Evolutionary conservation across 2,797 vertebrate species (phyloP).

Genomic region (Eulemur coronatus): DNA sequence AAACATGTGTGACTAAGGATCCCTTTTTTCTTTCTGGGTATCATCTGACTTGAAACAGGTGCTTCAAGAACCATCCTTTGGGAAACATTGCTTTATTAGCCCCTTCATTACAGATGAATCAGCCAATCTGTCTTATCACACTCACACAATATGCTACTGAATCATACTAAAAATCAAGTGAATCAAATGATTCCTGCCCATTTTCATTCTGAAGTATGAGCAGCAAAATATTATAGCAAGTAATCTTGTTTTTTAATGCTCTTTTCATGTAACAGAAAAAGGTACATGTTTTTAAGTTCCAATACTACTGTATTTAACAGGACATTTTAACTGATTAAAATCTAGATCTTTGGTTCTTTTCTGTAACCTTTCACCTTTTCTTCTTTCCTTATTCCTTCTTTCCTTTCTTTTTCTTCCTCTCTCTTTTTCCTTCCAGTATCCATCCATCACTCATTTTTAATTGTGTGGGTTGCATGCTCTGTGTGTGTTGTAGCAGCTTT

Average conservation of each 20-base stretch:
- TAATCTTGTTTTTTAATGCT: conserved; percentile 81
- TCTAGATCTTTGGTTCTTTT: conserved; percentile 84
- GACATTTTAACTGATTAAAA: conserved; percentile 88
- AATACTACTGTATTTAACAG: conserved; percentile 87
- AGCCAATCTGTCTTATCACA: background rate
- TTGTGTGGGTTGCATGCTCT: conserved; percentile 84
- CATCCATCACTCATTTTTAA: conserved; percentile 84
- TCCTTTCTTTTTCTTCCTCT: conserved; percentile 76
- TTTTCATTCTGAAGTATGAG: conserved; percentile 82
- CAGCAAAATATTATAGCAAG: conserved; percentile 83
- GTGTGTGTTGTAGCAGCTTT: conserved; percentile 81
- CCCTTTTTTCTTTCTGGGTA: background rate
- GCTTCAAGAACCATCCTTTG: conserved; percentile 43
- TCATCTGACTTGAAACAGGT: background rate
- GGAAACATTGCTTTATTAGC: conserved; percentile 63
- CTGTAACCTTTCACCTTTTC: conserved; percentile 81
- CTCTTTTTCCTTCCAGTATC: conserved; percentile 79
- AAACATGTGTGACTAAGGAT: background rate
- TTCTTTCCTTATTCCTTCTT: conserved; percentile 77
- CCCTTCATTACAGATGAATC: background rate
- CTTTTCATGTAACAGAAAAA: conserved; percentile 86
- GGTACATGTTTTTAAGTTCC: conserved; percentile 85
- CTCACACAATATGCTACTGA: background rate
- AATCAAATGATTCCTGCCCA: conserved; percentile 32
- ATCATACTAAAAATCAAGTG: conserved; percentile 29